Evolutionary conservation across 2,888 invertebrate species (phyloP).

Genomic region (Electrophaes corylata): DNA sequence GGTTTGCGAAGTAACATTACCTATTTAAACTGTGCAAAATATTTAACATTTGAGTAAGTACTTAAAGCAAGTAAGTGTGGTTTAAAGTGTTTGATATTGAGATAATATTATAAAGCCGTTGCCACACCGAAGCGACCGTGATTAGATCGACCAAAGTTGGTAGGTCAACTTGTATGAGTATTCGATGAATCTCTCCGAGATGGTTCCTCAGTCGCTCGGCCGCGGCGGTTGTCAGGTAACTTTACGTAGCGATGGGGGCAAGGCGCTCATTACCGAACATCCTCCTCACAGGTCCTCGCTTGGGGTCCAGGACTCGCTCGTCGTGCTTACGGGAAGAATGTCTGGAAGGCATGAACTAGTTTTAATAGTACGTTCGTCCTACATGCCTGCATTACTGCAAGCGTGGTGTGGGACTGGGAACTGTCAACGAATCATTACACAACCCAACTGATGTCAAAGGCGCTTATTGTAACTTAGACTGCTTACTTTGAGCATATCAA

Average conservation of each 20-base stretch:
- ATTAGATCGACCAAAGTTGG: background rate
- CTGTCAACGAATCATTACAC: background rate
- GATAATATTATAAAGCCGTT: background rate
- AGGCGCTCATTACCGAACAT: conserved; percentile 69
- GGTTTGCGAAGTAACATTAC: too few species aligned
- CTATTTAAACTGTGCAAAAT: too few species aligned
- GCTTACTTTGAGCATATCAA: too few species aligned
- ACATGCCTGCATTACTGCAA: background rate
- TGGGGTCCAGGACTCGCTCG: conserved; percentile 78
- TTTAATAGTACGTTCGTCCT: conserved; percentile 19
- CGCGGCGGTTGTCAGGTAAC: background rate
- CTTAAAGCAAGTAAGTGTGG: too few species aligned
- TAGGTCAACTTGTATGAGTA: too few species aligned
- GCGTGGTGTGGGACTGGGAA: conserved; percentile 3
- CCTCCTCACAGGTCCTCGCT: conserved; percentile 78
- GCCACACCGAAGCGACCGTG: background rate
- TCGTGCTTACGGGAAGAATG: conserved; percentile 68
- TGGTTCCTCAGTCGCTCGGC: background rate
- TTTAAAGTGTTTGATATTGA: background rate
- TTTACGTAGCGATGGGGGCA: conserved; percentile 71
- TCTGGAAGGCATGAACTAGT: conserved; percentile 59
- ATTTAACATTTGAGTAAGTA: too few species aligned
- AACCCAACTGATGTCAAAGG: background rate
- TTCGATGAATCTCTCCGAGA: background rate
- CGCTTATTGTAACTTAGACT: too few species aligned